Evolutionary conservation across 2,113 vertebrate species (phyloP).

Genomic region (Tachuris rubrigastra): DNA sequence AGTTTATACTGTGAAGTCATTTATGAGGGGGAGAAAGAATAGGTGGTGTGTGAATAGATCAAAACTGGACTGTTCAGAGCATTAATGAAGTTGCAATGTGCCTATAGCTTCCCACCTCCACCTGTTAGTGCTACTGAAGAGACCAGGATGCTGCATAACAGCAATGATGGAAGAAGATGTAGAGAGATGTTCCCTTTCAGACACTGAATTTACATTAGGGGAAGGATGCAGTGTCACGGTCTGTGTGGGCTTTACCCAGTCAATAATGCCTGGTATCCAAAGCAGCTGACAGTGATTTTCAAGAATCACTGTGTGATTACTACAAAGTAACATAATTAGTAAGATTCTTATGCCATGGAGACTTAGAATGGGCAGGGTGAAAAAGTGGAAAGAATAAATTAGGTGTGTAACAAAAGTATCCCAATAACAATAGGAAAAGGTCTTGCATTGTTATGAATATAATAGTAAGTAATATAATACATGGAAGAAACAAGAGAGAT

Average conservation of each 20-base stretch:
- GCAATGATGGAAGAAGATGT: background rate
- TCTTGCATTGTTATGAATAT: background rate
- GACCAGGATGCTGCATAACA: background rate
- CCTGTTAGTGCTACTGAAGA: background rate
- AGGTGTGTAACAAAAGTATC: background rate
- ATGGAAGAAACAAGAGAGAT: background rate
- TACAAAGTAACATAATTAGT: background rate
- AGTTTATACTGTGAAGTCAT: background rate
- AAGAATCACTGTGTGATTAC: background rate
- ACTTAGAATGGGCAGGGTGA: background rate
- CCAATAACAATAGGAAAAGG: background rate
- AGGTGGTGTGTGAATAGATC: background rate
- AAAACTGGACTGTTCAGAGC: background rate
- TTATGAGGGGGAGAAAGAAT: background rate
- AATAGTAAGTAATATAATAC: background rate
- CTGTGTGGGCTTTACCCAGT: background rate
- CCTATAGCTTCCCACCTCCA: background rate
- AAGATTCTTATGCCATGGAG: accelerated
- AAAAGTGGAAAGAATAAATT: background rate
- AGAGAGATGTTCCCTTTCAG: background rate
- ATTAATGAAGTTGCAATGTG: background rate
- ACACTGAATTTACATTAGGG: background rate
- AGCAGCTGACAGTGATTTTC: background rate
- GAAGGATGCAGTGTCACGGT: background rate
- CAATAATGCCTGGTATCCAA: background rate